Evolutionary conservation across 2,888 invertebrate species (phyloP).

Genomic region (Heteropelma amictum): DNA sequence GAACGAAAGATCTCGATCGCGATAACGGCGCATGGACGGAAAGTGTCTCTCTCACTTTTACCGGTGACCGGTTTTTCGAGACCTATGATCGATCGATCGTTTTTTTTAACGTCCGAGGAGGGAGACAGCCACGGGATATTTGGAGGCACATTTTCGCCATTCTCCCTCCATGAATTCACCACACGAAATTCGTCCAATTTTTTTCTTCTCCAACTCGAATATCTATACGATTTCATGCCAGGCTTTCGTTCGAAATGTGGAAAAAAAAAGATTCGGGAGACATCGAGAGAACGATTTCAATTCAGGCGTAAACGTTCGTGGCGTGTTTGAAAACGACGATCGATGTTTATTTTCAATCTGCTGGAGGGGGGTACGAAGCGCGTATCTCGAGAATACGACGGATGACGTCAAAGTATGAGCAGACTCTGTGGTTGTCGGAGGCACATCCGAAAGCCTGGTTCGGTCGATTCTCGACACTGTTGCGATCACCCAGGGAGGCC

Average conservation of each 20-base stretch:
- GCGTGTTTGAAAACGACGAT: not conserved
- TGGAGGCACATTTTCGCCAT: not conserved
- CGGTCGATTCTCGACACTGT: slow-evolving; percentile 27
- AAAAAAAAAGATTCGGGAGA: no score
- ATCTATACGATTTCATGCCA: no score
- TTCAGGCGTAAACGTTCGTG: no score
- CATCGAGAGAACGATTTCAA: no score
- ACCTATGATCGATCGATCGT: slow-evolving; percentile 51
- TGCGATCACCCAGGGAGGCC: slow-evolving; percentile 64
- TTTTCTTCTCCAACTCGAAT: no score
- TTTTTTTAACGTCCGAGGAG: not conserved
- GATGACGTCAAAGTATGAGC: slow-evolving; percentile 6
- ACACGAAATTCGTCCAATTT: no score
- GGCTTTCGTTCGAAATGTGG: no score
- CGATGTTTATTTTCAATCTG: not conserved
- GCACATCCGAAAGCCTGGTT: slow-evolving; percentile 8
- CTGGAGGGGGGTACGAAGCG: slow-evolving; percentile 2
- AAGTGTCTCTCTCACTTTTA: not conserved
- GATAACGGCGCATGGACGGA: not conserved
- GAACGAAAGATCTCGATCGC: no score
- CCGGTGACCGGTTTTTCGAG: slow-evolving; percentile 40
- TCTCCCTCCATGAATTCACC: not conserved
- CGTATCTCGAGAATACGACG: slow-evolving; percentile 25
- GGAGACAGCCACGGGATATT: not conserved
- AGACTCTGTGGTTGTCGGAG: not conserved